phyloP scores from a whole-genome alignment of 2,888 invertebrate genomes.

The Papilio elwesi region DNA sequence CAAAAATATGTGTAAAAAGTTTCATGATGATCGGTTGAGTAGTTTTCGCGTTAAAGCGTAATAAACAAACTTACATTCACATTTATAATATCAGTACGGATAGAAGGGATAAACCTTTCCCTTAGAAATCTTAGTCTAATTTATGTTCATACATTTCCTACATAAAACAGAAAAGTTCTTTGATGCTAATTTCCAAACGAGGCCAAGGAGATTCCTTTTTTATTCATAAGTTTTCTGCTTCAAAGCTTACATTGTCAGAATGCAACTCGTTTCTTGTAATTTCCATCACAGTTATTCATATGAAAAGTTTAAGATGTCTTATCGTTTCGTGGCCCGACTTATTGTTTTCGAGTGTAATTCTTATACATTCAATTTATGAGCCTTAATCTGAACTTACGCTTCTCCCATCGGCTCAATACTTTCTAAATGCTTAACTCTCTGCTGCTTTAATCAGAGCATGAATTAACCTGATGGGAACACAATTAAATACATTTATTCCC shows the following conservation, averaged over 20 bases:
- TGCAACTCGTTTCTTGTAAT: conserved; percentile 63
- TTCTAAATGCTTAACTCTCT: background rate
- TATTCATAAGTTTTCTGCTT: conserved; percentile 84
- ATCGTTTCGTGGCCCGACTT: background rate
- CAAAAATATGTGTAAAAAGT: too few species aligned
- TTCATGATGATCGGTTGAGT: too few species aligned
- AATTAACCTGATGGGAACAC: too few species aligned
- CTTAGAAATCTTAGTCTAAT: conserved; percentile 14
- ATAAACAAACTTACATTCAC: too few species aligned
- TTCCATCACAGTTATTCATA: conserved; percentile 32
- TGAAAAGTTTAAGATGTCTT: conserved; percentile 26
- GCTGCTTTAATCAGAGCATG: background rate
- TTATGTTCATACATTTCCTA: conserved; percentile 25
- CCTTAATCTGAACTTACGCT: background rate
- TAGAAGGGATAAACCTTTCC: background rate
- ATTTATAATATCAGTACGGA: too few species aligned
- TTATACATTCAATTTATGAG: background rate
- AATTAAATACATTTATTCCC: too few species aligned
- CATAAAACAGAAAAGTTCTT: conserved; percentile 60
- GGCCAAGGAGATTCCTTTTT: conserved; percentile 78
- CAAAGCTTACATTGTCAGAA: conserved; percentile 75
- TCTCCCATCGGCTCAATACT: too few species aligned
- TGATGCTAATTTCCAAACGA: conserved; percentile 84
- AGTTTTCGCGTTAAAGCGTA: too few species aligned
- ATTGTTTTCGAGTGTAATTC: background rate